A percentile compares a stretch with the other conserved stretches of the same genome.
phyloP scores from a whole-genome alignment of 2,888 invertebrate genomes.

The Epiperipatus broadwayi region DNA sequence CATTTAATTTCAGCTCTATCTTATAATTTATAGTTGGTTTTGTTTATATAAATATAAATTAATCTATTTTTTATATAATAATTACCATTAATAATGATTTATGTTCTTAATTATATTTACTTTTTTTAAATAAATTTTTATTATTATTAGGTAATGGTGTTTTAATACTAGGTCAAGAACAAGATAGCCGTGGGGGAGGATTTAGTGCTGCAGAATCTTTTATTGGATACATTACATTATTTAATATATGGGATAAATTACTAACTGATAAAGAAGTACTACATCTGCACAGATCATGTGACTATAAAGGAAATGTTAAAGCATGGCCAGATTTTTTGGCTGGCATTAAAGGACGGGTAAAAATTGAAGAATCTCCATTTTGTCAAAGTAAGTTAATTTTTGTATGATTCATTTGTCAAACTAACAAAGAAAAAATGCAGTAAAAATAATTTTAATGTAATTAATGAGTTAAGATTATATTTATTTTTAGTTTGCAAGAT shows the following conservation, averaged over 20 bases:
- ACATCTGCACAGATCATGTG: constrained; percentile 23
- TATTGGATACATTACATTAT: constrained; percentile 39
- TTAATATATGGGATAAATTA: constrained; percentile 41
- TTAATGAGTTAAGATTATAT: too few relatives aligned
- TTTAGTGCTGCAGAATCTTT: constrained; percentile 47
- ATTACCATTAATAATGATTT: too few relatives aligned
- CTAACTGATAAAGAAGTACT: constrained; percentile 32
- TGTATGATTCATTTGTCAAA: too few relatives aligned
- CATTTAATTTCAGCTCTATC: too few relatives aligned
- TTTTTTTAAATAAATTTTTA: too few relatives aligned
- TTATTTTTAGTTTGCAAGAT: too few relatives aligned
- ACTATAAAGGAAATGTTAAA: constrained; percentile 37
- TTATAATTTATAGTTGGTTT: too few relatives aligned
- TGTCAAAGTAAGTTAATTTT: constrained; percentile 34
- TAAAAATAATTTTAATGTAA: too few relatives aligned
- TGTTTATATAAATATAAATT: too few relatives aligned
- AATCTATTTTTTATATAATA: too few relatives aligned
- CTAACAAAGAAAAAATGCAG: too few relatives aligned
- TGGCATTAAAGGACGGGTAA: constrained; percentile 36
- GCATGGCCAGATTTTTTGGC: constrained; percentile 42
- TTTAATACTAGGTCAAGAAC: constrained; percentile 47
- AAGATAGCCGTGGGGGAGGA: constrained; percentile 40
- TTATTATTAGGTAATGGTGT: constrained; percentile 32
- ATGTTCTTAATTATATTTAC: too few relatives aligned
- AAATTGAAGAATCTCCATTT: constrained; percentile 37